Evolutionary conservation across 2,888 invertebrate genomes (phyloP), one percentile per base, ranked within the genome.

Genomic region (Zelleria hepariella): DNA sequence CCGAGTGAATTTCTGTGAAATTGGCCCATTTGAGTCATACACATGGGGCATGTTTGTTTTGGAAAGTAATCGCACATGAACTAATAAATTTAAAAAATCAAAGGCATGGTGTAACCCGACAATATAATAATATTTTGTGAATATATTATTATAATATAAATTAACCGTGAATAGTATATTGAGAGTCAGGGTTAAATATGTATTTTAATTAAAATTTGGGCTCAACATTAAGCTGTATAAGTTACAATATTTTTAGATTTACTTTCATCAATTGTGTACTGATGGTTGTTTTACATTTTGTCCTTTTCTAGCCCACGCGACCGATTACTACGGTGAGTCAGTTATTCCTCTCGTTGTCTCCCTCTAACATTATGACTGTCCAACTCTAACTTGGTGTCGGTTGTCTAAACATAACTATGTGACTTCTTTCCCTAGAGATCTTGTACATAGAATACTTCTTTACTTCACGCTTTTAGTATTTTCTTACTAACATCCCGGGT

Each of bases 251-350:
- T 15, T n/a, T 60, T 57, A 52, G 32, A 42, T 56, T 60, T 53
- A 60, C 53, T 61, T 51, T 52, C 61, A 52, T 60, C 63, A 53
- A 56, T 60, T 63, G 64, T 63, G 64, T 66, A 83, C 77, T 82
- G 81, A 85, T 77, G 71, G 73, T 72, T 74, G 78, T 73, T 80
- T 82, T 81, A 80, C 75, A 78, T 82, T 84, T 82, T 87, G 82
- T 84, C 81, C 81, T 68, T 71, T 79, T 86, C 74, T 83, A 96
- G 97, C 97, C 91, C 97, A 96, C 93, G 96, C 97, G 86, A 96
- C 97, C 92, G 98, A 97, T 92, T 98, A 98, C 92, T 98, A 98
- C 96, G 98, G 98, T 98, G 96, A 97, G 98, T 97, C 92, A 91
- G 91, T 51, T 91, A 91, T 93, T 92, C 91, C 91, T 91, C 90